Evolutionary conservation across 2,888 invertebrate genomes (phyloP).

Genomic region (Anagyrus pseudococci): DNA sequence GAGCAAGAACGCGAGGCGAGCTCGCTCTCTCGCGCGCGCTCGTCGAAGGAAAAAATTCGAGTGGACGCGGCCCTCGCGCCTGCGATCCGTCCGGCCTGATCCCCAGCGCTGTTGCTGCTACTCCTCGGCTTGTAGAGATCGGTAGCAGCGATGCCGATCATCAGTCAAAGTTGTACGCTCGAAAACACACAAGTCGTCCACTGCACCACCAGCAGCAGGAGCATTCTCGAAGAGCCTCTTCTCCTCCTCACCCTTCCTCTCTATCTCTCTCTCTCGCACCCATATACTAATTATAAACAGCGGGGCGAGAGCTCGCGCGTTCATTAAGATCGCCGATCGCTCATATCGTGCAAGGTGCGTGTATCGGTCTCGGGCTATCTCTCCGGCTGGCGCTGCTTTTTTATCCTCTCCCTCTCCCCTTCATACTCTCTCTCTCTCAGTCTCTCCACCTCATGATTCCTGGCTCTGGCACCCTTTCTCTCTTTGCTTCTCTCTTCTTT

Average conservation of each 20-base stretch:
- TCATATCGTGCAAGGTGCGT: constrained; percentile 10
- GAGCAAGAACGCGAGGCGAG: not conserved
- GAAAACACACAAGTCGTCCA: constrained; percentile 25
- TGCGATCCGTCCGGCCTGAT: too few relatives aligned
- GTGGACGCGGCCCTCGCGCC: not conserved
- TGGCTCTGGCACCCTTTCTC: too few relatives aligned
- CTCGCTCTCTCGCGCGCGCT: not conserved
- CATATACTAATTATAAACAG: constrained; percentile 25
- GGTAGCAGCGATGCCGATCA: constrained; percentile 30
- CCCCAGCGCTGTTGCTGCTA: too few relatives aligned
- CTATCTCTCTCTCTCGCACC: not conserved
- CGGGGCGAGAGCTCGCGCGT: constrained; percentile 1
- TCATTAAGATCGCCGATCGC: constrained; percentile 20
- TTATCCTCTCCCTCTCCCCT: too few relatives aligned
- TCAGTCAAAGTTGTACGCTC: constrained; percentile 30
- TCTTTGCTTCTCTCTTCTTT: not conserved
- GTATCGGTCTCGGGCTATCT: constrained; percentile 10
- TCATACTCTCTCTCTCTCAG: too few relatives aligned
- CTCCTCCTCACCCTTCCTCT: not conserved
- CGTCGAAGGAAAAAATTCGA: not conserved
- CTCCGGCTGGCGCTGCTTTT: not conserved
- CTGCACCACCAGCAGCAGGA: too few relatives aligned
- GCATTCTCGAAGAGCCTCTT: not conserved
- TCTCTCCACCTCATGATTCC: too few relatives aligned
- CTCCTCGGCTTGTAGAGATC: constrained; percentile 6